Base-by-base conservation (phyloP, 2,113 vertebrate species). In the Gavia stellata region DNA sequence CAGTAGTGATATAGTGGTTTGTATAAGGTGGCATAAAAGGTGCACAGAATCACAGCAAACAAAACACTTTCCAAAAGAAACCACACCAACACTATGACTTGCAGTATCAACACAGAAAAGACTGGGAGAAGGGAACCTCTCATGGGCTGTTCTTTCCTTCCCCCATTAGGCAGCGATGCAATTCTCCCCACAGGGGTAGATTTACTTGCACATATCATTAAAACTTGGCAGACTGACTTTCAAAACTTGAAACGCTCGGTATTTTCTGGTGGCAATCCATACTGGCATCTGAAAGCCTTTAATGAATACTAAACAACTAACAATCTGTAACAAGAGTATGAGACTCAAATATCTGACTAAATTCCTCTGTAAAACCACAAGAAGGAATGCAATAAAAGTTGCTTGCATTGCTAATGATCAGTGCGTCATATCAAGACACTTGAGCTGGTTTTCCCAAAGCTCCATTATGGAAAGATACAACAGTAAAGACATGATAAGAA, bases 81-180 rank as follows among this genome's bases (percentile, higher is more conserved):
- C 9, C 8, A 4, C 17, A 74, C 11, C 9, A 56, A 31, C 29
- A 24, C 40, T 9, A 7, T 0, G 0, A 38, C 25, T 47, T 52
- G 55, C 28, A 14, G 10, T 14, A 52, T 13, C 25, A 38, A n/a
- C 8, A 34, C 33, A 80, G 50, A 61, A 75, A 26, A 61, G 29
- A 40, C 10, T 18, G 12, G 4, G 4, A 71, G 40, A 49, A 53
- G 25, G 34, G 6, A 56, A 49, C 16, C 8, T 81, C 56, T 44
- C 13, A 12, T 1, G 7, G 44, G 34, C 15, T 71, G 40, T 34
- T 83, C 47, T 26, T 38, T 45, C 40, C 21, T 78, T 70, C 19
- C 34, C 47, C 49, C 21, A 23, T 26, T 18, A 49, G 47, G 16
- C 33, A 90, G 67, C 1, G 3, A 14, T 21, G 42, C 36, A 50